Percentiles rank a stretch among this genome's conserved stretches.
These are phyloP conservation scores for Tetrax tetrax DNA, from an alignment of 2,113 vertebrate genomes.

Conservation along the genomic window DNA sequence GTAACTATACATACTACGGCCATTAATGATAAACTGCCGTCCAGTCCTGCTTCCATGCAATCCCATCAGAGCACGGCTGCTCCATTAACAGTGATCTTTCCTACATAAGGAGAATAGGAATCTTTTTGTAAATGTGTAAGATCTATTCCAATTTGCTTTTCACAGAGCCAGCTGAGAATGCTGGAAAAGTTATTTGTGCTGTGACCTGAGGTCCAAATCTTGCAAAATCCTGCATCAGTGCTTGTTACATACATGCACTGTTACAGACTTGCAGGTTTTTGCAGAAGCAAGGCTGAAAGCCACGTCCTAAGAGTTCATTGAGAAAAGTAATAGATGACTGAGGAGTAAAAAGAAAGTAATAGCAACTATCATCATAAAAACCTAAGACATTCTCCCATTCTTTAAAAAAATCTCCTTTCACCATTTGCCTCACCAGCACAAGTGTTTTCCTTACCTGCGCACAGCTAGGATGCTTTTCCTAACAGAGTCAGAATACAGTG, in stretches of 20 bases:
- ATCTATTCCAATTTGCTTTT: background rate
- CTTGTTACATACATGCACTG: background rate
- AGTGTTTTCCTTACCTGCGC: background rate
- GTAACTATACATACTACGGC: background rate
- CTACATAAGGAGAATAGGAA: background rate
- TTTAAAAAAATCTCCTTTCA: background rate
- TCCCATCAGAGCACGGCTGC: fast-evolving
- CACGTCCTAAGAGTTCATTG: background rate
- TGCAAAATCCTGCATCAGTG: background rate
- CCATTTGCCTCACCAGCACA: background rate
- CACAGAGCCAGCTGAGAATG: background rate
- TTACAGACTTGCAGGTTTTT: background rate
- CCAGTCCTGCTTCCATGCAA: background rate
- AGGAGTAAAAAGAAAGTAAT: background rate
- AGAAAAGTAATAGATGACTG: background rate
- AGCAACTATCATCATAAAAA: background rate
- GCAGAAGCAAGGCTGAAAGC: background rate
- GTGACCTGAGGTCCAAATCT: background rate
- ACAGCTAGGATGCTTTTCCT: background rate
- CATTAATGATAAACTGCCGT: background rate
- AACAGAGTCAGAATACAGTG: background rate
- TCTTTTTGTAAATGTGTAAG: background rate
- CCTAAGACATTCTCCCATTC: background rate
- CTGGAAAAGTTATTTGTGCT: background rate
- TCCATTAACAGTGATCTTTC: background rate